Conservation (phyloP, 2,797 vertebrate species). For the Pelochelys cantorii region DNA sequence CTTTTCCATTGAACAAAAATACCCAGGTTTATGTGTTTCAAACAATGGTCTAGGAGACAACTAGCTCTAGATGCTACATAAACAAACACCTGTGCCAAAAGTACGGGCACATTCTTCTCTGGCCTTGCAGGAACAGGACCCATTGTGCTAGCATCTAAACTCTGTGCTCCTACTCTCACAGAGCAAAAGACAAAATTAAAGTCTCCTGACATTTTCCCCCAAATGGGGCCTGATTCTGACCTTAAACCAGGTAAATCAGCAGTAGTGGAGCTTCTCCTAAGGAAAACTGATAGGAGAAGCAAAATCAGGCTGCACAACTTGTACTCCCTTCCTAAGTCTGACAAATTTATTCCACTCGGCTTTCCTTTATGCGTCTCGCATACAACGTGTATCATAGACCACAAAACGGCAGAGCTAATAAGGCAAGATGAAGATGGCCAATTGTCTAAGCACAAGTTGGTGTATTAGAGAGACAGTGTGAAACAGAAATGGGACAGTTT, state of each 20-base stretch:
- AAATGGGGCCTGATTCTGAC: not conserved
- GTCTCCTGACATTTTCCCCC: not conserved
- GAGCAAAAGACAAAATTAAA: not conserved
- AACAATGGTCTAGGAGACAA: not conserved
- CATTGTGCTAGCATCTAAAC: not conserved
- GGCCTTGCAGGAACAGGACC: no score
- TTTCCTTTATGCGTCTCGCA: not conserved
- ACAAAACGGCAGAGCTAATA: not conserved
- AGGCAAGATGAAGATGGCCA: not conserved
- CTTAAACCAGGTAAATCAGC: not conserved
- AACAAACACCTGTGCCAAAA: not conserved
- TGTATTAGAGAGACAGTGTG: not conserved
- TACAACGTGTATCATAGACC: not conserved
- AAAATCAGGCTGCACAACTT: not conserved
- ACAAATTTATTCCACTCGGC: not conserved
- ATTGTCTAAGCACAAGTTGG: rapidly evolving
- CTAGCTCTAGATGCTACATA: not conserved
- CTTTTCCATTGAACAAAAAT: not conserved
- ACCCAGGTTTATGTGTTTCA: not conserved
- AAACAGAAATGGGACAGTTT: not conserved
- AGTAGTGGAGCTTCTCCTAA: not conserved
- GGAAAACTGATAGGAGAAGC: not conserved
- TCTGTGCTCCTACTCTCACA: not conserved
- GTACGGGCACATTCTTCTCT: not conserved
- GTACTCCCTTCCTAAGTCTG: not conserved